Evolutionary conservation across 2,888 invertebrate genomes (phyloP).

Genomic region (Acleris sparsana): DNA sequence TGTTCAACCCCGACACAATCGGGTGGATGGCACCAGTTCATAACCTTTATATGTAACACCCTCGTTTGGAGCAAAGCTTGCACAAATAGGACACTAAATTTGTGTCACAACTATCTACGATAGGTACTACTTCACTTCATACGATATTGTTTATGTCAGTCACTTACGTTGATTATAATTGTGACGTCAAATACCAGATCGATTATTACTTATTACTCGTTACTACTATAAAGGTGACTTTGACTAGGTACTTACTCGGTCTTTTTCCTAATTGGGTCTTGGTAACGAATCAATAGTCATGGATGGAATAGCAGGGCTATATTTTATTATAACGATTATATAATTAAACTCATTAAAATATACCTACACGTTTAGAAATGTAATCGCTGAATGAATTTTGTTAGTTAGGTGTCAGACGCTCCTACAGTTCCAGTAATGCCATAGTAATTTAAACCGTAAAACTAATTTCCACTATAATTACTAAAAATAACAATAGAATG

Average conservation of each 20-base stretch:
- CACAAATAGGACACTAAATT: conserved; percentile 9
- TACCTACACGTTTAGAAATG: no score
- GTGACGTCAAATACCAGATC: conserved; percentile 15
- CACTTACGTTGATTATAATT: conserved; percentile 8
- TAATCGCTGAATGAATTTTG: no score
- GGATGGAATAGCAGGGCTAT: no score
- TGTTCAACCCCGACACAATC: conserved; percentile 44
- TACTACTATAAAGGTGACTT: neutral
- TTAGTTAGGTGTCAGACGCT: no score
- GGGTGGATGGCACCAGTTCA: conserved; percentile 34
- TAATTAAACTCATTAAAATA: no score
- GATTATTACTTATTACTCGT: conserved; percentile 20
- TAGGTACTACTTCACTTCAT: conserved; percentile 1
- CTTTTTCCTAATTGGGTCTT: neutral
- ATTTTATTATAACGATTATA: no score
- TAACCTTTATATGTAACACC: conserved; percentile 35
- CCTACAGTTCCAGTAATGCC: no score
- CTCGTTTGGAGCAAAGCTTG: conserved; percentile 18
- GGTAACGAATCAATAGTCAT: neutral
- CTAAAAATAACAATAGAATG: conserved; percentile 21
- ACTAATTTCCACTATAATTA: conserved; percentile 13
- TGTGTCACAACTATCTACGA: neutral
- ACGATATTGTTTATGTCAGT: neutral
- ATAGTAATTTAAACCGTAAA: neutral
- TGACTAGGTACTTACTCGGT: neutral